Conservation (phyloP, 2,888 invertebrate genomes). For the Lypha dubia region DNA sequence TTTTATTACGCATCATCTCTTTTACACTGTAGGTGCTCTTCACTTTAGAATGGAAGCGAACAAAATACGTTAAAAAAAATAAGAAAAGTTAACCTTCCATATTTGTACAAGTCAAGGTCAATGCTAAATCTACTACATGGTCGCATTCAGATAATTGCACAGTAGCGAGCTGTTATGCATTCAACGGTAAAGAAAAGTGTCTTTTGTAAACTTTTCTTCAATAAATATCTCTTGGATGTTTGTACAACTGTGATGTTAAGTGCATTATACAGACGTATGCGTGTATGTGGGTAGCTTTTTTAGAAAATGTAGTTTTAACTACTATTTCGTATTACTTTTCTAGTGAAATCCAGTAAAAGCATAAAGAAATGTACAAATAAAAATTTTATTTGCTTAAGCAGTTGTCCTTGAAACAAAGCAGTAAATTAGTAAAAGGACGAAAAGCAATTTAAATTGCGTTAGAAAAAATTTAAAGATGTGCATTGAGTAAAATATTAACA, state of each 20-base stretch:
- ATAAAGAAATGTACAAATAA: background rate
- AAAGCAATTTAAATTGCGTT: background rate
- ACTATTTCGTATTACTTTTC: background rate
- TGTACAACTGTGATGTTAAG: conserved; percentile 50
- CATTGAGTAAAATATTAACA: too few relatives aligned
- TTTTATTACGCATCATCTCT: background rate
- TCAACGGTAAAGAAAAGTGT: conserved; percentile 15
- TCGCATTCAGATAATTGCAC: conserved; percentile 22
- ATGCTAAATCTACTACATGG: conserved; percentile 29
- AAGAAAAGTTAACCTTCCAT: conserved; percentile 47
- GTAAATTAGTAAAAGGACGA: background rate
- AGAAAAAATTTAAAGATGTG: background rate
- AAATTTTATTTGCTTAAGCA: conserved; percentile 18
- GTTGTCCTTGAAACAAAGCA: conserved; percentile 47
- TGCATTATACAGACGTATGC: conserved; percentile 40
- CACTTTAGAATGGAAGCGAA: conserved; percentile 21
- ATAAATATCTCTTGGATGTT: conserved; percentile 53
- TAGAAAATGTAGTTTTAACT: background rate
- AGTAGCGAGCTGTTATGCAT: conserved; percentile 16
- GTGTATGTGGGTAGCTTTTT: conserved; percentile 34
- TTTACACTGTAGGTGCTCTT: background rate
- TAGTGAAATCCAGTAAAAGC: conserved; percentile 20
- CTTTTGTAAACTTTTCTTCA: conserved; percentile 24
- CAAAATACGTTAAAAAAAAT: conserved; percentile 5
- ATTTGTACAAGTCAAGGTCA: conserved; percentile 66